Evolutionary conservation across 2,888 invertebrate species (phyloP), one percentile per base, ranked within the genome.

Genomic region (Athetis lepigone): DNA sequence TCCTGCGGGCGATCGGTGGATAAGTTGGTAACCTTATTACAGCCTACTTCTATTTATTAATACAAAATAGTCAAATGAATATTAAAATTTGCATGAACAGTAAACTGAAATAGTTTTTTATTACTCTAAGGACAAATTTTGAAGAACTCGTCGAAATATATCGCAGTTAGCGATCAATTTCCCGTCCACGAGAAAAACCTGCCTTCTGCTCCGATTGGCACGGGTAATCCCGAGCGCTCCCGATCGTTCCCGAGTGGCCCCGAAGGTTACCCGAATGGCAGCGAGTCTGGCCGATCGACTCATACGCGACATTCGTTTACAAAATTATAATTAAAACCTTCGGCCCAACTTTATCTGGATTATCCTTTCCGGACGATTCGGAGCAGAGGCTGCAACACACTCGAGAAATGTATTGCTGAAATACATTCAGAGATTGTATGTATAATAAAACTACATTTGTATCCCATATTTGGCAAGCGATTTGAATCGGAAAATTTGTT

Each of bases 271-370:
- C n/a, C n/a, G n/a, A n/a, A n/a, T n/a, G n/a, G n/a, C n/a, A n/a
- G 25, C 16, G 27, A 4, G 13, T 6, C 9, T 11, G 9, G 11
- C 39, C n/a, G 21, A 23, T 23, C 11, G 8, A 11, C 27, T 4
- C n/a, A 0, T 29, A 52, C 21, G 52, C 27, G 46, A 37, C 18
- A 33, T 13, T 56, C 11, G 11, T 27, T 21, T 43, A 33, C 47
- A 47, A 27, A 47, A 29, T 29, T 29, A 29, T 29, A 29, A 29
- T 29, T 18, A 27, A 46, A 40, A 47, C 43, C 43, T 39, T 18
- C 42, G 52, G n/a, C 54, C 7, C 43, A 23, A 43, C 11, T 51
- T 23, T 11, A 39, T 39, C 50, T 25, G 37, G 23, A 25, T 51
- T 25, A 51, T 23, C 37, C 23, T n/a, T 16, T 16, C 16, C 23